phyloP scores from a whole-genome alignment of 2,113 vertebrate species.

The Hippocampus barbouri region DNA sequence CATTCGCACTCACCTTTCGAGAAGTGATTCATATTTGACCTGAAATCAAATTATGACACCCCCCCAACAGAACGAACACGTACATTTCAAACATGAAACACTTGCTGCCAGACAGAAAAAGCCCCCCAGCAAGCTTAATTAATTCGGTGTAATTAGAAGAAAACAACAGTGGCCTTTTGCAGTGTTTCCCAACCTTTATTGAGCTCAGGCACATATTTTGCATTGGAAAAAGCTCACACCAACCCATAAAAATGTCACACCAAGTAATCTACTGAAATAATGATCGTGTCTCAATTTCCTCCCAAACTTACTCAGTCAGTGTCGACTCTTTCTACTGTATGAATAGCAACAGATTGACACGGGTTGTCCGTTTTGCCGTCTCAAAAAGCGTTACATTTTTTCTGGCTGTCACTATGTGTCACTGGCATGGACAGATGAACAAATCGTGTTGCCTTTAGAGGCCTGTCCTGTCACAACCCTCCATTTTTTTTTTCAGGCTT shows the following conservation, averaged over 20 bases:
- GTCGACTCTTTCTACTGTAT: no score
- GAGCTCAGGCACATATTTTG: not conserved
- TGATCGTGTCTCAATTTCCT: no score
- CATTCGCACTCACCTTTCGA: constrained; percentile 40
- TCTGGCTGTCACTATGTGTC: no score
- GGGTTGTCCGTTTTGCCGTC: no score
- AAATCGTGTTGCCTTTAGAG: no score
- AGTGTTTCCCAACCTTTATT: not conserved
- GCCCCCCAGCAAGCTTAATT: not conserved
- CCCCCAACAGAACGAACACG: not conserved
- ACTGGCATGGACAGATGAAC: no score
- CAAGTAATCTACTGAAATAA: no score
- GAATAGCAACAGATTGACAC: no score
- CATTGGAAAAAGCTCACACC: not conserved
- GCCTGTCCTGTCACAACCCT: no score
- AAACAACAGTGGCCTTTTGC: not conserved
- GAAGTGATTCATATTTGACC: constrained; percentile 6
- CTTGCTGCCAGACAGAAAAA: not conserved
- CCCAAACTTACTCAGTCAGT: no score
- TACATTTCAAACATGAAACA: not conserved
- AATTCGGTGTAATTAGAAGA: not conserved
- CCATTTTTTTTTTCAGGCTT: no score
- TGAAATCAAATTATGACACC: not conserved
- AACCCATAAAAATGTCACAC: not conserved
- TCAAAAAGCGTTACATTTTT: no score